These are phyloP conservation scores for Tachuris rubrigastra DNA, from an alignment of 2,113 vertebrate genomes.

Conservation along the genomic window DNA sequence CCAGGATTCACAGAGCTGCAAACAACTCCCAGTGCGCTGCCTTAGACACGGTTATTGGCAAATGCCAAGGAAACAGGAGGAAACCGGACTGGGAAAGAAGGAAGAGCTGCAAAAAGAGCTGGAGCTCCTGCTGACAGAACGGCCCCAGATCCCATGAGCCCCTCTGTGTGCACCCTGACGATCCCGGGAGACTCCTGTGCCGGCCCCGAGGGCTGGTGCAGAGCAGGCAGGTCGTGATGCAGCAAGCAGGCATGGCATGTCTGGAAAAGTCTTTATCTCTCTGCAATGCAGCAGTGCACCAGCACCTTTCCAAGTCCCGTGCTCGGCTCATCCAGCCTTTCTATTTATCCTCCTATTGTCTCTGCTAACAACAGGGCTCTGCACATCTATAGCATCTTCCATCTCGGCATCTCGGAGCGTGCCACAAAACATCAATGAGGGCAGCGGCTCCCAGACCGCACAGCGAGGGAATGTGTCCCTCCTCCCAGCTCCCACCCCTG, in stretches of 20 bases:
- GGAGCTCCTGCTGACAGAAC: not conserved
- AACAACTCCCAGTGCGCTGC: slow-evolving; percentile 29
- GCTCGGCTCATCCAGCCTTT: slow-evolving; percentile 35
- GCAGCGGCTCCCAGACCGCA: rapidly evolving
- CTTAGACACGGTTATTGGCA: not conserved
- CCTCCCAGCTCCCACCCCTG: not conserved
- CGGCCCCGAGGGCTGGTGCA: not conserved
- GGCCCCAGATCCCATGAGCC: not conserved
- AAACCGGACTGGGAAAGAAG: not conserved
- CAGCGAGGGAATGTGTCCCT: not conserved
- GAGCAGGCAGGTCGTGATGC: not conserved
- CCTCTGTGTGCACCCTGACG: not conserved
- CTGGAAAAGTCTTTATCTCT: not conserved
- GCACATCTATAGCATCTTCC: not conserved
- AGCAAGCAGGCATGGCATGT: not conserved
- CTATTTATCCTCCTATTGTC: slow-evolving; percentile 57
- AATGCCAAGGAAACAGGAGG: not conserved
- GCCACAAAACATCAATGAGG: not conserved
- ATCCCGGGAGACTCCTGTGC: not conserved
- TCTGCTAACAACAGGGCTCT: slow-evolving; percentile 34
- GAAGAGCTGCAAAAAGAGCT: not conserved
- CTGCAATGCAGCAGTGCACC: slow-evolving; percentile 21
- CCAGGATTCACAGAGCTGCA: slow-evolving; percentile 4
- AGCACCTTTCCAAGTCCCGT: slow-evolving; percentile 20
- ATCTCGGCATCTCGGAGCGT: not conserved